phyloP scores from a whole-genome alignment of 2,113 vertebrate genomes.

The Cercocebus atys region DNA sequence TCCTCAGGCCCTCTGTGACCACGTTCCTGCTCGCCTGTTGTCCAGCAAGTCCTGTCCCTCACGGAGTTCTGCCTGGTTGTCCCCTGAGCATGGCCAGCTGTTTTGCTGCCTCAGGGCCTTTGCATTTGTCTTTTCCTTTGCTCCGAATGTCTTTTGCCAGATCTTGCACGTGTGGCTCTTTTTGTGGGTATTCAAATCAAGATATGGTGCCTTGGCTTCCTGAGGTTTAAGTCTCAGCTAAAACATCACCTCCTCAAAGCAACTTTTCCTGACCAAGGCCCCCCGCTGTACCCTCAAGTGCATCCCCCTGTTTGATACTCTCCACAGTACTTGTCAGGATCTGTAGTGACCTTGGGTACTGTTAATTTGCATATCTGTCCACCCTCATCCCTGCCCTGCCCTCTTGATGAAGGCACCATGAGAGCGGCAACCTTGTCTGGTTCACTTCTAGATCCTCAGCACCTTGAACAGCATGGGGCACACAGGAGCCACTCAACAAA shows the following conservation, averaged over 20 bases:
- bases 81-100: not conserved
- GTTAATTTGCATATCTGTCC: not conserved
- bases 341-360: not conserved
- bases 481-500: not conserved
- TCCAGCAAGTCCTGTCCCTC: not conserved
- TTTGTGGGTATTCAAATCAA: not conserved
- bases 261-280: not conserved
- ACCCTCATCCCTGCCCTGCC: not conserved
- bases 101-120: not conserved
- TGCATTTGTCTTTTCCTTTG: conserved; percentile 9
- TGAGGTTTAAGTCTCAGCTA: not conserved
- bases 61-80: not conserved
- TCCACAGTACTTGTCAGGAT: not conserved
- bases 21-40: not conserved
- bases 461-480: not conserved
- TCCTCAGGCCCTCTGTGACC: not conserved
- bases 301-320: not conserved
- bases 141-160: not conserved
- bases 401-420: not conserved
- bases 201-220: not conserved
- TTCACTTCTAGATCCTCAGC: not conserved
- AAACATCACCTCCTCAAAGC: not conserved
- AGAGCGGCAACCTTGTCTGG: not conserved
- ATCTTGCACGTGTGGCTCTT: not conserved
- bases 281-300: not conserved